Evolutionary conservation across 2,113 vertebrate genomes (phyloP).

Genomic region (Meles meles): DNA sequence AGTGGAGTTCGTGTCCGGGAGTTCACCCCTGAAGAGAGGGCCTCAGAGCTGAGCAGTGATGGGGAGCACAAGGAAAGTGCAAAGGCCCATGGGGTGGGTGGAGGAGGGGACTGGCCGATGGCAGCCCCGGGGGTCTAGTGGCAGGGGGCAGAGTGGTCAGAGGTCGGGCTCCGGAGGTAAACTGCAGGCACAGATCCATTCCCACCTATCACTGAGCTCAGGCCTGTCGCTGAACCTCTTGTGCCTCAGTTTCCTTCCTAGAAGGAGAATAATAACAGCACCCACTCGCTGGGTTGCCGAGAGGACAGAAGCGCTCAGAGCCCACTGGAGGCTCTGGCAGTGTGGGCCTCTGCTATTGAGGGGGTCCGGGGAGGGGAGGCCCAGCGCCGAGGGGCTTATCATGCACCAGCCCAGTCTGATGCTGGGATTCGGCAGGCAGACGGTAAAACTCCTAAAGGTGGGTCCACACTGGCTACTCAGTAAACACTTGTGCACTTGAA

Average conservation of each 20-base stretch:
- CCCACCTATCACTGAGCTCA: background rate
- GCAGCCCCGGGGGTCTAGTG: background rate
- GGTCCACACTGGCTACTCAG: accelerated
- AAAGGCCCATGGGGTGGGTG: background rate
- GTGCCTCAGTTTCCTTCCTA: conserved; percentile 18
- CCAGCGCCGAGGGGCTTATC: accelerated
- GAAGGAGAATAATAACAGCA: background rate
- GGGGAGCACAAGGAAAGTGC: background rate
- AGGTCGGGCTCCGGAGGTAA: background rate
- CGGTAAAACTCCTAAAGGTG: background rate
- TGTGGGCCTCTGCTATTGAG: background rate
- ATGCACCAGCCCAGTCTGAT: no score
- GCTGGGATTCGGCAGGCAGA: background rate
- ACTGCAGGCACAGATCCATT: accelerated
- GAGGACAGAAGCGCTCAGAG: background rate
- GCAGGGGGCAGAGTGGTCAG: background rate
- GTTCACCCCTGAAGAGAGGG: background rate
- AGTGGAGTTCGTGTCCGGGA: background rate
- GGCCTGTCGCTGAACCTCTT: background rate
- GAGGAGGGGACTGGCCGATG: background rate
- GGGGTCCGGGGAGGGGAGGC: background rate
- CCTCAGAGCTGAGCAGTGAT: background rate
- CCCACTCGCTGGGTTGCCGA: background rate
- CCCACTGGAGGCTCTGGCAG: background rate
- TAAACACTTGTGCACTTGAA: background rate